Evolutionary conservation across 2,113 vertebrate species (phyloP), one percentile per base, ranked within the genome.

Genomic region (Piaya cayana): DNA sequence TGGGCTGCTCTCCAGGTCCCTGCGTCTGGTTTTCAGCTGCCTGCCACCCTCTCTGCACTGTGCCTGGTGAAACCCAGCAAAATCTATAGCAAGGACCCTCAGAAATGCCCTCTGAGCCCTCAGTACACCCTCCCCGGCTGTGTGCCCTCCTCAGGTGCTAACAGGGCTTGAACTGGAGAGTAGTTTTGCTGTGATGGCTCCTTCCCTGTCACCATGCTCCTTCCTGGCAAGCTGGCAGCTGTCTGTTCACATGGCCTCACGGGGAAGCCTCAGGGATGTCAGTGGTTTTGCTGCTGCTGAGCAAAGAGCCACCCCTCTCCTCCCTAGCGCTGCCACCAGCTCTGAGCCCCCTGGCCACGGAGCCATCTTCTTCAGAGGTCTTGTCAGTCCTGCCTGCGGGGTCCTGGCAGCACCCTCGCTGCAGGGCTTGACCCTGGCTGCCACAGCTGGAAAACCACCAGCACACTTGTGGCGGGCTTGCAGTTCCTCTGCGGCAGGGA

Each of bases 231-330:
- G 56, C 53, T 7, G 1, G 29, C 56, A 76, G 42, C 60, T 3
- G 4, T 6, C 37, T 62, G 47, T 23, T 75, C 3, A 2, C 45
- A 55, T 5, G 6, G 22, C 11, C 3, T 58, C 5, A 2, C 0
- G 5, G 39, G 34, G 39, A 88, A 26, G 11, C 34, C 27, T 74
- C 3, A 8, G 30, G 55, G 25, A 7, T n/a, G 12, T 42, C 2
- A 2, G 14, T 49, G 68, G 19, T 36, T 94, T 84, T 25, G 39
- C 42, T 70, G 45, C 52, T 5, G 2, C 68, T 26, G 55, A 78
- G n/a, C 60, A 26, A 60, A 59, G 71, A 59, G 65, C 42, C 23
- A 7, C 30, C 37, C 8, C 79, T 74, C 29, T 60, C 25, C 17
- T 72, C 36, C 39, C 19, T 80, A 1, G 1, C 5, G 2, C 72